These are phyloP conservation scores for Catamblyrhynchus diadema DNA, from an alignment of 2,797 vertebrate species.

Conservation along the genomic window DNA sequence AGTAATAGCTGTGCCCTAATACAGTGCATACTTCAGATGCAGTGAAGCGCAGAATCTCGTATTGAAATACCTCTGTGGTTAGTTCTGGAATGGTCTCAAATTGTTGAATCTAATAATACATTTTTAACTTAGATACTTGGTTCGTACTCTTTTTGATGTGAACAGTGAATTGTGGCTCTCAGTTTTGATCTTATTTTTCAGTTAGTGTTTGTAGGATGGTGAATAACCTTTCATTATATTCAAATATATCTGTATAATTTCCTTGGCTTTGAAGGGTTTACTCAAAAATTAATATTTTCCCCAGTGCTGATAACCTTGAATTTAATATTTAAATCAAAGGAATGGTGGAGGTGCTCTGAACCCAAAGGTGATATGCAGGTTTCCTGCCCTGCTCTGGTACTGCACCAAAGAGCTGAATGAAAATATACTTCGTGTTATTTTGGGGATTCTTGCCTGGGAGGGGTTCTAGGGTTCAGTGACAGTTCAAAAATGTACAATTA, in stretches of 20 bases:
- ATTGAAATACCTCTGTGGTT: not conserved
- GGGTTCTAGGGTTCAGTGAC: not conserved
- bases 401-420: not conserved
- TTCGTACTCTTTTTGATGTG: not conserved
- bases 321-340: not conserved
- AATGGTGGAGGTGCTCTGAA: not conserved
- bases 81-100: not conserved
- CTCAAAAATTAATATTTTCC: not conserved
- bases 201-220: not conserved
- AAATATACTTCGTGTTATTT: not conserved
- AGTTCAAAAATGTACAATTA: not conserved
- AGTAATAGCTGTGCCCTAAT: not conserved
- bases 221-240: not conserved
- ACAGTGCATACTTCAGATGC: not conserved
- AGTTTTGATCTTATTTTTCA: not conserved
- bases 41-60: not conserved
- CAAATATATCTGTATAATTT: not conserved
- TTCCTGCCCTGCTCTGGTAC: not conserved
- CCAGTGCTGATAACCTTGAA: not conserved
- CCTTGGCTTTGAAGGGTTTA: not conserved
- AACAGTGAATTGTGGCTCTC: not conserved
- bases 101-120: not conserved
- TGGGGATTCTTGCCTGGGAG: not conserved
- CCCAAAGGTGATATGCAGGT: accelerated
- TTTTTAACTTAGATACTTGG: not conserved